These are phyloP conservation scores for Andrena minutula DNA, from an alignment of 2,888 invertebrate species.

Conservation along the genomic window DNA sequence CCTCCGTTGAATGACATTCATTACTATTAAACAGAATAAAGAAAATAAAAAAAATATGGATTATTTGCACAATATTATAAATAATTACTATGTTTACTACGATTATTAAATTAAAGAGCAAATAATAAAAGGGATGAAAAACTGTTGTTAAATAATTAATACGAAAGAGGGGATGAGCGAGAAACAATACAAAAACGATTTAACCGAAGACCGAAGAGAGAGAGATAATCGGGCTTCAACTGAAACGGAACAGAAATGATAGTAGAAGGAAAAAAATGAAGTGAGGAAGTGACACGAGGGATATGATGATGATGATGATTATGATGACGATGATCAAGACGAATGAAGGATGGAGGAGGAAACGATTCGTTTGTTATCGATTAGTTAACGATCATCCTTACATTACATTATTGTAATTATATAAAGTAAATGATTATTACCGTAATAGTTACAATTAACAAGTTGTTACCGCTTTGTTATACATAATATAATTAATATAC, in stretches of 20 bases:
- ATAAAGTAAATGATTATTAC: constrained; percentile 83
- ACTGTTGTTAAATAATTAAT: constrained; percentile 79
- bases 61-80: constrained; percentile 84
- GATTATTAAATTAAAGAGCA: constrained; percentile 80
- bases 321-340: constrained; percentile 50
- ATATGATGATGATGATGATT: constrained; percentile 30
- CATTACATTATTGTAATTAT: constrained; percentile 84
- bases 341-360: constrained; percentile 68
- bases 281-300: constrained; percentile 46
- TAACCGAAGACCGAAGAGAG: constrained; percentile 56
- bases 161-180: constrained; percentile 64
- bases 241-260: constrained; percentile 25
- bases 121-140: constrained; percentile 76
- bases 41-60: constrained; percentile 72
- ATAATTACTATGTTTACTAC: constrained; percentile 82
- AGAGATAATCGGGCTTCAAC: constrained; percentile 72
- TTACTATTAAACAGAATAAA: constrained; percentile 77
- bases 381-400: constrained; percentile 82
- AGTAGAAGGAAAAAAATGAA: constrained; percentile 43
- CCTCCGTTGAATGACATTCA: constrained; percentile 79
- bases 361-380: constrained; percentile 81
- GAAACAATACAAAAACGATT: constrained; percentile 59
- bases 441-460: constrained; percentile 84
- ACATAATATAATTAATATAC: constrained; percentile 84
- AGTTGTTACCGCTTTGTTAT: constrained; percentile 85